Percentiles rank a stretch among this genome's conserved stretches.
These are phyloP conservation scores for Perdita meconis DNA, from an alignment of 2,888 invertebrate genomes.

Conservation along the genomic window DNA sequence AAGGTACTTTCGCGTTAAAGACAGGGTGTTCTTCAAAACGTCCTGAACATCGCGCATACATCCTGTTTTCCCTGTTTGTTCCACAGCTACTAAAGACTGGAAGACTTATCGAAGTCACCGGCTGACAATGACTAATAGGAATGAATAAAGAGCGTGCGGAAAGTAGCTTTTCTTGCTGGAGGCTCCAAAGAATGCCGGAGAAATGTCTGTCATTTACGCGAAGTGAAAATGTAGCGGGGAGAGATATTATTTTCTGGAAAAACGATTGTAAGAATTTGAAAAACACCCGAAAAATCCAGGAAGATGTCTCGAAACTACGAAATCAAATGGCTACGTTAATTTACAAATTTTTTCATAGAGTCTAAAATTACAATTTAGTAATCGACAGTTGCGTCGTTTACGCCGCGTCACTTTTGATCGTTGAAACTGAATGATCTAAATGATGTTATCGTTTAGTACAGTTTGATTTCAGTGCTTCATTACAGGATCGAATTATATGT, in stretches of 20 bases:
- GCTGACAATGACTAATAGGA: constrained; percentile 40
- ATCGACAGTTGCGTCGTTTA: neutral
- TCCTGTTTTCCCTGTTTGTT: constrained; percentile 28
- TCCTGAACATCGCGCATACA: constrained; percentile 13
- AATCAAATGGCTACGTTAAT: no score
- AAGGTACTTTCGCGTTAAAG: constrained; percentile 18
- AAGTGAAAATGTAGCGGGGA: constrained; percentile 1
- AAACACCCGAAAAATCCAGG: neutral
- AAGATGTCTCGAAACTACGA: neutral
- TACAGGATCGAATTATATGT: constrained; percentile 14
- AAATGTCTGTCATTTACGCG: neutral
- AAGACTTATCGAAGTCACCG: neutral
- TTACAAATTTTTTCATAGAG: no score
- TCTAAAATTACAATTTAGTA: no score
- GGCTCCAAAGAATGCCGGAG: constrained; percentile 9
- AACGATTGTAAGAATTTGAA: neutral
- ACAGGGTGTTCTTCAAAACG: constrained; percentile 18
- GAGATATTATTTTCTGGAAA: neutral
- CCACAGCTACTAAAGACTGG: constrained; percentile 4
- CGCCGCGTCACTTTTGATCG: no score
- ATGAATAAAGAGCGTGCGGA: neutral
- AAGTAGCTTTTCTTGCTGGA: constrained; percentile 2
- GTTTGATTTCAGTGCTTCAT: neutral
- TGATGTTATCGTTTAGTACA: neutral
- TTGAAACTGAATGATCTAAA: neutral